phyloP scores from a whole-genome alignment of 2,888 invertebrate species.

The Coleophora deauratella region DNA sequence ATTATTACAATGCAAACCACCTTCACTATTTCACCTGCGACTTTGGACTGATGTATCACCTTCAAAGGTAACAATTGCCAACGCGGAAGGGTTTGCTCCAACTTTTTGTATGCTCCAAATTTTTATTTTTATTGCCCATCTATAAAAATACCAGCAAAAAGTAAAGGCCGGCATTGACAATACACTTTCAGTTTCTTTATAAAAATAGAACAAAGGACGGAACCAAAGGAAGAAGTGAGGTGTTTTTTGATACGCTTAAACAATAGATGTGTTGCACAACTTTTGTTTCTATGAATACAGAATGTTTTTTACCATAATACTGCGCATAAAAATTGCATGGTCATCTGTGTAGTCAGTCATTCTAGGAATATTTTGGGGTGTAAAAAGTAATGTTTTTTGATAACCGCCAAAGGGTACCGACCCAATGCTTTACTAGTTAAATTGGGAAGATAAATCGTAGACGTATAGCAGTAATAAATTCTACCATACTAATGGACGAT shows the following conservation, averaged over 20 bases:
- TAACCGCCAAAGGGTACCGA: slow-evolving; percentile 28
- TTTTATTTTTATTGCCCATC: slow-evolving; percentile 41
- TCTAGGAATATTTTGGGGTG: slow-evolving; percentile 32
- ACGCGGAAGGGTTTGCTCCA: slow-evolving; percentile 56
- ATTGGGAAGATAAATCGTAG: too few species aligned
- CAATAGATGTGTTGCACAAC: slow-evolving; percentile 46
- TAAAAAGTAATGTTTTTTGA: slow-evolving; percentile 32
- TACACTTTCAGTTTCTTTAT: slow-evolving; percentile 73
- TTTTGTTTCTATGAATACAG: slow-evolving; percentile 46
- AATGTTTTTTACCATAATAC: slow-evolving; percentile 29
- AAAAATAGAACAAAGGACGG: slow-evolving; percentile 42
- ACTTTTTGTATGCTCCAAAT: slow-evolving; percentile 65
- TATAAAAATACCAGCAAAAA: slow-evolving; percentile 51
- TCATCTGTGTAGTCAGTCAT: slow-evolving; percentile 34
- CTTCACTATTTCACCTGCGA: slow-evolving; percentile 70
- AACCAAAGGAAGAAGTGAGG: slow-evolving; percentile 43
- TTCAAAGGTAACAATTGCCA: slow-evolving; percentile 39
- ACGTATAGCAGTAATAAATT: too few species aligned
- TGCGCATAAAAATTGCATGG: slow-evolving; percentile 19
- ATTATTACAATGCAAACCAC: slow-evolving; percentile 61
- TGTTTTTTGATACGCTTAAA: slow-evolving; percentile 63
- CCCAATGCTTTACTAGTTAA: neutral
- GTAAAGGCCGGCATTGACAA: slow-evolving; percentile 42
- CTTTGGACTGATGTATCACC: slow-evolving; percentile 55
- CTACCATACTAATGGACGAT: too few species aligned